Evolutionary conservation across 1,140 invertebrate species (phyloP), one percentile per base, ranked within the genome.

Genomic region (Proales similis): DNA sequence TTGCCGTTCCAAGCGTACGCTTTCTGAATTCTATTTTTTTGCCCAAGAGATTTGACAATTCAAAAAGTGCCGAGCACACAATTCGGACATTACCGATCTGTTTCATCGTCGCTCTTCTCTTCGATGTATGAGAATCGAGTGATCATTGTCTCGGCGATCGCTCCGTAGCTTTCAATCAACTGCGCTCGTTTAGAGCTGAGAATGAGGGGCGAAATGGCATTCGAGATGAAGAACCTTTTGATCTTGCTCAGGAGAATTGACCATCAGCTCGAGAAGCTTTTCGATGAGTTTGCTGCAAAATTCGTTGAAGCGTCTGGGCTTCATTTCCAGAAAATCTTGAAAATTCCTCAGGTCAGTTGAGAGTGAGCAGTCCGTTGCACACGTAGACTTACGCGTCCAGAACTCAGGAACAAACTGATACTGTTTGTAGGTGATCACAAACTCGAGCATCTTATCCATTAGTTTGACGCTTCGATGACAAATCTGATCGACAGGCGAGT

Each of bases 321-420:
- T 57, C 3, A 57, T 29, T 26, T 57, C 51, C 4, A 57, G 6
- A 12, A 39, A 57, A 19, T 42, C 33, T 36, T 36, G 9, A 9
- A 9, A 36, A 36, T 9, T 36, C 14, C 14, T 36, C 9, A 36
- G 14, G 9, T 36, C 14, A 36, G 9, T 36, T 36, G 14, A 36
- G 14, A 36, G 9, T 9, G 14, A 36, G 9, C 14, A 36, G 14
- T 36, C 14, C 9, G 9, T 36, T 36, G 9, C 33, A n/a, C n/a
- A n/a, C n/a, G n/a, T n/a, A n/a, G n/a, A n/a, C 14, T 36, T 36
- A 36, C 33, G 39, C 32, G 51, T 42, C 51, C 51, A 57, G 6
- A 57, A 29, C 32, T 57, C 51, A 9, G 51, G 51, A 0, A 57
- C 33, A 57, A 57, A 57, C 9, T 57, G 36, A 42, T 11, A 57